These are phyloP conservation scores for Cinara cedri DNA, from an alignment of 2,888 invertebrate species.

Conservation along the genomic window DNA sequence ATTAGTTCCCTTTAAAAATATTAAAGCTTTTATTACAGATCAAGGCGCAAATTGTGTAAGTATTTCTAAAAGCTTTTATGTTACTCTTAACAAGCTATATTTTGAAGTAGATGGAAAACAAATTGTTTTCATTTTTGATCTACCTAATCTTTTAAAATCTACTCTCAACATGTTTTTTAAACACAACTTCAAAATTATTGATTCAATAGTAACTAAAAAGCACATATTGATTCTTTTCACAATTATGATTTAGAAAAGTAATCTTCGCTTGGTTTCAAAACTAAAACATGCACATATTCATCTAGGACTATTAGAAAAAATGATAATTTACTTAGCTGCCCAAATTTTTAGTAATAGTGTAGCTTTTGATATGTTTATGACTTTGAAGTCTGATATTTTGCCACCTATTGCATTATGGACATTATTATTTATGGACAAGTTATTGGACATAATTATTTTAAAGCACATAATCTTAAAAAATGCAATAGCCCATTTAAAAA, in stretches of 20 bases:
- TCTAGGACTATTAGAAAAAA: neutral
- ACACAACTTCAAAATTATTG: neutral
- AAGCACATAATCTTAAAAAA: too few relatives aligned
- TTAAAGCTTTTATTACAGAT: slow-evolving; percentile 16
- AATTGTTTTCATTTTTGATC: neutral
- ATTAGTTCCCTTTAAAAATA: neutral
- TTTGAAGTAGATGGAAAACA: neutral
- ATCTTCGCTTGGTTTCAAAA: neutral
- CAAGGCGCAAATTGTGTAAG: neutral
- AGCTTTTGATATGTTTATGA: neutral
- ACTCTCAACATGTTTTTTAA: neutral
- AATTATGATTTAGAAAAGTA: neutral
- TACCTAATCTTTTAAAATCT: neutral
- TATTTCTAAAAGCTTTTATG: neutral
- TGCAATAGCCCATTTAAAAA: too few relatives aligned
- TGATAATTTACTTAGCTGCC: neutral
- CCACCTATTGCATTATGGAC: neutral
- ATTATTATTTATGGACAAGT: neutral
- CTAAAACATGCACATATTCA: neutral
- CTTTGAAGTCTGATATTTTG: neutral
- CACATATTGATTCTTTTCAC: neutral
- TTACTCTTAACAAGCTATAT: neutral
- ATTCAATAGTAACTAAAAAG: neutral
- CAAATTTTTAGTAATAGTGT: neutral
- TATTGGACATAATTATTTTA: too few relatives aligned